phyloP scores from a whole-genome alignment of 2,797 vertebrate genomes.

The Ciconia nigra region DNA sequence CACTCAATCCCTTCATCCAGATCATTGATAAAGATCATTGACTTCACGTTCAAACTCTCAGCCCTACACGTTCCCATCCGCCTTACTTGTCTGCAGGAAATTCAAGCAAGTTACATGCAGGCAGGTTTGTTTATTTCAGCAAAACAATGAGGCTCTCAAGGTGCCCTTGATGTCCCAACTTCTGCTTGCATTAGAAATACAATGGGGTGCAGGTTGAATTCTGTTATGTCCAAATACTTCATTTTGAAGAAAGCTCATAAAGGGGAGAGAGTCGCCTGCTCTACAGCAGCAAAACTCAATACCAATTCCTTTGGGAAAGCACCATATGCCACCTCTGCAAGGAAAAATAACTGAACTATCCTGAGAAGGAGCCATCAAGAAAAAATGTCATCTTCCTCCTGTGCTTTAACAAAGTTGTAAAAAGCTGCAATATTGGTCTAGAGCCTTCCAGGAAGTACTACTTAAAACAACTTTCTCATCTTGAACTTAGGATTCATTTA shows the following conservation, averaged over 20 bases:
- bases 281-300: not conserved
- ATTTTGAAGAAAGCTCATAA: not conserved
- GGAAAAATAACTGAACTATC: not conserved
- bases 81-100: not conserved
- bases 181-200: not conserved
- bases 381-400: not conserved
- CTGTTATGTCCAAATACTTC: not conserved
- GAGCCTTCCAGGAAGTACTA: not conserved
- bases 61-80: accelerated
- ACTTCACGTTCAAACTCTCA: not conserved
- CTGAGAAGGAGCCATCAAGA: not conserved
- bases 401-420: not conserved
- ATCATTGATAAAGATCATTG: too few species aligned
- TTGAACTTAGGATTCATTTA: not conserved
- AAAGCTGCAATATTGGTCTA: not conserved
- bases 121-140: not conserved
- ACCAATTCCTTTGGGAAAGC: not conserved
- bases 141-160: not conserved
- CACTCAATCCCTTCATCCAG: too few species aligned
- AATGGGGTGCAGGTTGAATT: not conserved
- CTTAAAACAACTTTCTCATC: not conserved
- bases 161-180: not conserved
- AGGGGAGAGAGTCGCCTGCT: not conserved
- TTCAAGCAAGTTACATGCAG: not conserved
- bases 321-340: not conserved